Conservation (phyloP, 2,888 invertebrate species). For the Tiliacea citrago region DNA sequence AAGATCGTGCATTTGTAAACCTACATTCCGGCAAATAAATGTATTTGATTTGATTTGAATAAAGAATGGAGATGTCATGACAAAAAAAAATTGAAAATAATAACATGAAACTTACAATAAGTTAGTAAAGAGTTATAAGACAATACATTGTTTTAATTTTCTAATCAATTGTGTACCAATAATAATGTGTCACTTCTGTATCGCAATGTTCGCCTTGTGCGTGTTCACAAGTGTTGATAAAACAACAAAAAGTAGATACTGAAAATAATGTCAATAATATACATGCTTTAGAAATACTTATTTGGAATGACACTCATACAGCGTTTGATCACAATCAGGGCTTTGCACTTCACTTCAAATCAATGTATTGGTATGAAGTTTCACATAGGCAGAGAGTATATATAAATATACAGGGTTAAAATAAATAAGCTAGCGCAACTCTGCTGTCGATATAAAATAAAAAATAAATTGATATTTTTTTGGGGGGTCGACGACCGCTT, state of each 20-base stretch:
- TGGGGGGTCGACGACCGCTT: too few species aligned
- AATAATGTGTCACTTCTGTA: not conserved
- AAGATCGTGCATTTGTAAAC: too few species aligned
- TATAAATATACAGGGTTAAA: too few species aligned
- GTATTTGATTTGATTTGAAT: too few species aligned
- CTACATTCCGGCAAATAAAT: too few species aligned
- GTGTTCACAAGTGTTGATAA: constrained; percentile 31
- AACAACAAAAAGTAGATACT: not conserved
- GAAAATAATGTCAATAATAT: not conserved
- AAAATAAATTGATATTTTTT: too few species aligned
- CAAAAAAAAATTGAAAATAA: not conserved
- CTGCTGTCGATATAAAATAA: too few species aligned
- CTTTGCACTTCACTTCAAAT: constrained; percentile 15
- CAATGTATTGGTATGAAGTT: too few species aligned
- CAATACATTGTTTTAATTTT: not conserved
- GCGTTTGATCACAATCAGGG: constrained; percentile 4
- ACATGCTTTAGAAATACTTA: not conserved
- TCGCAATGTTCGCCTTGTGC: constrained; percentile 10
- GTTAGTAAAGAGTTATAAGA: not conserved
- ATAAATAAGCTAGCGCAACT: too few species aligned
- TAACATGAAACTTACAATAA: not conserved
- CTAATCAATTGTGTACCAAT: constrained; percentile 14
- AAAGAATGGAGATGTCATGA: too few species aligned
- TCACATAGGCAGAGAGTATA: too few species aligned
- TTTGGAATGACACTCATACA: not conserved